phyloP scores from a whole-genome alignment of 2,113 vertebrate genomes.

The Corythoichthys intestinalis region DNA sequence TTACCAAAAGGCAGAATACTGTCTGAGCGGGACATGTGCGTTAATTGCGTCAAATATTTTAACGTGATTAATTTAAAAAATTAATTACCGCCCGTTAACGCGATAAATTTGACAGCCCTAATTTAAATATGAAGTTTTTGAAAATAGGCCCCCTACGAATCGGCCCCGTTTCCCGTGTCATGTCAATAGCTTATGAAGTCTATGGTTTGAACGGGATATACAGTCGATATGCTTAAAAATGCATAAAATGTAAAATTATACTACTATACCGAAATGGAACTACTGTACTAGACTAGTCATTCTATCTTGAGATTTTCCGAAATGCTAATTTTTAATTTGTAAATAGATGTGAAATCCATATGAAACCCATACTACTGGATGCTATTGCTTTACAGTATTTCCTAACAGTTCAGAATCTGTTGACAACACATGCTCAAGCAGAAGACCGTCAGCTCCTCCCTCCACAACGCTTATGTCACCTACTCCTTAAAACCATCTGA shows the following conservation, averaged over 20 bases:
- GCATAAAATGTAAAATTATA: background rate
- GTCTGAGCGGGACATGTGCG: too few relatives aligned
- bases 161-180: too few relatives aligned
- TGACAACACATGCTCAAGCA: constrained; percentile 25
- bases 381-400: background rate
- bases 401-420: constrained; percentile 15
- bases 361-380: background rate
- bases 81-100: too few relatives aligned
- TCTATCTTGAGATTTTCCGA: background rate
- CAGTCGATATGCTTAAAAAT: too few relatives aligned
- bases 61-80: too few relatives aligned
- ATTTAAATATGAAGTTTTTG: too few relatives aligned
- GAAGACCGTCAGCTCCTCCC: constrained; percentile 53
- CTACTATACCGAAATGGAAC: background rate
- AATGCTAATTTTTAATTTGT: background rate
- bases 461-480: constrained; percentile 47
- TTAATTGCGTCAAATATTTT: too few relatives aligned
- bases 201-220: too few relatives aligned
- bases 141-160: too few relatives aligned
- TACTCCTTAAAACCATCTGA: constrained; percentile 40
- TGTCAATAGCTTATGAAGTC: too few relatives aligned
- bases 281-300: background rate
- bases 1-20: too few relatives aligned
- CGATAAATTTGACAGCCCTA: too few relatives aligned
- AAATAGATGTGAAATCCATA: background rate